Evolutionary conservation across 2,888 invertebrate genomes (phyloP).

Genomic region (Drosophila neonasuta): DNA sequence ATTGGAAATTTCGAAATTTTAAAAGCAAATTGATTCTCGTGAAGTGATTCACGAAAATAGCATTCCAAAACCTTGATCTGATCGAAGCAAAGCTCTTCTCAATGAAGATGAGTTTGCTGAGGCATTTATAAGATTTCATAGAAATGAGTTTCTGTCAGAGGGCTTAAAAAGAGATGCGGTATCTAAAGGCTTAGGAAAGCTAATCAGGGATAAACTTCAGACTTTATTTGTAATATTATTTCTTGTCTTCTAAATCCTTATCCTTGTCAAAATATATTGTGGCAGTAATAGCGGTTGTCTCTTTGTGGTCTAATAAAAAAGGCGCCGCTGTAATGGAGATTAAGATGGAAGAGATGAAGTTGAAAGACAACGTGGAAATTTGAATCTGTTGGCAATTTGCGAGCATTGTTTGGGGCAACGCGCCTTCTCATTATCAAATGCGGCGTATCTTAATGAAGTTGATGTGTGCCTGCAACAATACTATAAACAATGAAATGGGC

Average conservation of each 20-base stretch:
- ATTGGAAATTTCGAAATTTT: neutral
- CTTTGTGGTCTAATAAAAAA: neutral
- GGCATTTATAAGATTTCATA: neutral
- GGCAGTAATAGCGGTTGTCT: neutral
- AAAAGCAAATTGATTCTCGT: neutral
- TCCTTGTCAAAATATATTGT: neutral
- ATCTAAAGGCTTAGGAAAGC: neutral
- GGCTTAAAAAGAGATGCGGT: neutral
- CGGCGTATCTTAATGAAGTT: constrained; percentile 50
- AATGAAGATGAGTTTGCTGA: neutral
- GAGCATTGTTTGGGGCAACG: neutral
- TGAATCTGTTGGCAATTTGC: constrained; percentile 1
- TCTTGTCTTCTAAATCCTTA: neutral
- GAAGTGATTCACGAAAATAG: neutral
- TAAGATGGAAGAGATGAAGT: neutral
- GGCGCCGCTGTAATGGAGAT: constrained; percentile 1
- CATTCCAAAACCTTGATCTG: neutral
- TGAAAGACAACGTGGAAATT: neutral
- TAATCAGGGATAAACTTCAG: too few species aligned
- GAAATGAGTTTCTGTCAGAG: neutral
- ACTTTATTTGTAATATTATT: too few species aligned
- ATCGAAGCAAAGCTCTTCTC: neutral
- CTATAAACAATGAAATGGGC: constrained; percentile 41
- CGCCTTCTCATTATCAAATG: constrained; percentile 13
- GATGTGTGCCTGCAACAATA: constrained; percentile 35